Evolutionary conservation across 2,797 vertebrate genomes (phyloP).

Genomic region (Sebastes iracundus): DNA sequence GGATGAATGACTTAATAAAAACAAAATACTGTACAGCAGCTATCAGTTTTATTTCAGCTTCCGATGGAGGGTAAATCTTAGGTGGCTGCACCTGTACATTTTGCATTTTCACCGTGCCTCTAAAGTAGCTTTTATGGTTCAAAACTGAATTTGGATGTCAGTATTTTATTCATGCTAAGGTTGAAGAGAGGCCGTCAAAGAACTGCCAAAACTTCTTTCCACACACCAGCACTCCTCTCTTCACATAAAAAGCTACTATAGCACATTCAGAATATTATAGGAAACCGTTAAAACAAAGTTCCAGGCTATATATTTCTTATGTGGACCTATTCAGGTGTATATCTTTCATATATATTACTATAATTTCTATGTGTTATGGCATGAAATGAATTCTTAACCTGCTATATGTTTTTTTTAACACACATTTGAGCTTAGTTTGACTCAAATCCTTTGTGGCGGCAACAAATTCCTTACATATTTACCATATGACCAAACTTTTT

Average conservation of each 20-base stretch:
- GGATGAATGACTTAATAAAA: neutral
- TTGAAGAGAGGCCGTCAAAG: slow-evolving; percentile 11
- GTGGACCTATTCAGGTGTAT: neutral
- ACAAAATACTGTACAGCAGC: neutral
- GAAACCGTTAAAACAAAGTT: neutral
- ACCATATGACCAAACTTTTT: neutral
- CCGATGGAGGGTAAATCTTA: neutral
- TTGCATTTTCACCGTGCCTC: neutral
- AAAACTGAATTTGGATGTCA: slow-evolving; percentile 19
- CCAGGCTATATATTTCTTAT: neutral
- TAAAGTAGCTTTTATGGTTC: neutral
- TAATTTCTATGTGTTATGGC: neutral
- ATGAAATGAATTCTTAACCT: neutral
- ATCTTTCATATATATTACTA: neutral
- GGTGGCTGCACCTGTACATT: neutral
- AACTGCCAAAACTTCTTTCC: neutral
- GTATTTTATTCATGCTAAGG: neutral
- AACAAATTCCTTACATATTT: neutral
- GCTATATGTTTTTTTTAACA: neutral
- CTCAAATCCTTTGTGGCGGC: neutral
- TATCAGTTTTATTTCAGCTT: neutral
- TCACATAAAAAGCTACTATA: neutral
- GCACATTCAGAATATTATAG: neutral
- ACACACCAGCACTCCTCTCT: neutral
- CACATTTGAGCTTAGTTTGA: neutral